Base-by-base conservation (phyloP, 30 jellyfish, hydroid and myxozoan genomes). In the Turritopsis rubra region DNA sequence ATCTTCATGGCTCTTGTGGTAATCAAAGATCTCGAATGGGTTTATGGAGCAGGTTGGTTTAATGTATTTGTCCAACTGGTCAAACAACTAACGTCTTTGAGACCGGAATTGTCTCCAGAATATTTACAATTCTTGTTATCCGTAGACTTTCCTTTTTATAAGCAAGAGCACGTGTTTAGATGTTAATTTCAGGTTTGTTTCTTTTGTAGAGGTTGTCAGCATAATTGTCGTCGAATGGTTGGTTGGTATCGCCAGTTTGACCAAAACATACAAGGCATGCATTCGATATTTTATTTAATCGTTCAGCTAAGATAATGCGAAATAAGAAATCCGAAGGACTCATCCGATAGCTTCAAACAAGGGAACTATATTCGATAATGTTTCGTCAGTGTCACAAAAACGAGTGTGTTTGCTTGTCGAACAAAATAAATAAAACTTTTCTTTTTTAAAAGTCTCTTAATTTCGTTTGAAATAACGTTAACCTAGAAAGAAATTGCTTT, bases 1-100 rank as follows among this genome's bases (percentile, higher is more conserved):
- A 87, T 91, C 24, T 91, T 91, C 52, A 91, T 86, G 97, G 97
- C 97, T 19, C 65, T 91, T 75, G 97, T 91, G 24, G 87, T 86
- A 85, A 83, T 87, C 88, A 54, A 94, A 54, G 97, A 82, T 18
- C 86, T 91, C 19, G 89, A 91, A 54, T 91, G 97, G 97, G 87
- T 86, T 52, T 91, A 91, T 74, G 89, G 96, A 9, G 97, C 97
- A 75, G 96, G 96, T 89, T 54, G 60, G 60, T 13, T 41, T 41
- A 41, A 13, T 21, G 81, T 20, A 22, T 1, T 79, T 0, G 26
- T 18, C 0, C 29, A 60, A 60, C 73, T 18, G 73, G 73, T 60
- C 18, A 18, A 60, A 60, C n/a, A 18, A 60, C n/a, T n/a, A n/a
- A n/a, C n/a, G n/a, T n/a, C n/a, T n/a, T n/a, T n/a, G n/a, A n/a